Conservation (phyloP, 2,113 vertebrate genomes). For the Pyrgilauda ruficollis region DNA sequence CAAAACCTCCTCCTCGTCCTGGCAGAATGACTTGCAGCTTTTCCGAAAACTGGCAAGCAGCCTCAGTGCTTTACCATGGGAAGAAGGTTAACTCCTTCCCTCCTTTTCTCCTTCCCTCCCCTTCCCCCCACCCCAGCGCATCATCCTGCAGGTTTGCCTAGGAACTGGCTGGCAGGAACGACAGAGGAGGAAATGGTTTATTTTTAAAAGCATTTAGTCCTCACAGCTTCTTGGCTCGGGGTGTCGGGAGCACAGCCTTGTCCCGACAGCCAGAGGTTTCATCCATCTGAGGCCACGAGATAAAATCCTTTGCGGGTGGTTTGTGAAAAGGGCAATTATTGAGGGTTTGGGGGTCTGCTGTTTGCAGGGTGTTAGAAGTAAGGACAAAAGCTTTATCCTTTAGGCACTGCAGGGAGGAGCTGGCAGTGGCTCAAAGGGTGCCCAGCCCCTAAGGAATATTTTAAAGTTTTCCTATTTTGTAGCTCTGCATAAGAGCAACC, state of each 20-base stretch:
- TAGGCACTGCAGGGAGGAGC: not conserved
- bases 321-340: not conserved
- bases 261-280: not conserved
- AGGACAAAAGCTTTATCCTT: not conserved
- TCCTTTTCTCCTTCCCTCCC: not conserved
- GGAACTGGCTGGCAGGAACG: not conserved
- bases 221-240: not conserved
- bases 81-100: conserved; percentile 3
- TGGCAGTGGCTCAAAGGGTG: not conserved
- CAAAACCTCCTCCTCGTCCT: conserved; percentile 29
- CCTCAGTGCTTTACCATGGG: not conserved
- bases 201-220: not conserved
- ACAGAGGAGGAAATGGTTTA: not conserved
- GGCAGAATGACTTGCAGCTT: conserved; percentile 73
- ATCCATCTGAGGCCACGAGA: not conserved
- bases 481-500: not conserved
- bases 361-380: not conserved
- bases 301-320: not conserved
- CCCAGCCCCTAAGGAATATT: not conserved
- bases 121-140: not conserved
- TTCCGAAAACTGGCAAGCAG: conserved; percentile 54
- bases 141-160: not conserved
- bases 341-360: not conserved
- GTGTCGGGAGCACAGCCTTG: not conserved
- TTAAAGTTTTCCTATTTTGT: conserved; percentile 12